Base-by-base conservation (phyloP, 2,888 invertebrate genomes). In the Scotopteryx bipunctaria region DNA sequence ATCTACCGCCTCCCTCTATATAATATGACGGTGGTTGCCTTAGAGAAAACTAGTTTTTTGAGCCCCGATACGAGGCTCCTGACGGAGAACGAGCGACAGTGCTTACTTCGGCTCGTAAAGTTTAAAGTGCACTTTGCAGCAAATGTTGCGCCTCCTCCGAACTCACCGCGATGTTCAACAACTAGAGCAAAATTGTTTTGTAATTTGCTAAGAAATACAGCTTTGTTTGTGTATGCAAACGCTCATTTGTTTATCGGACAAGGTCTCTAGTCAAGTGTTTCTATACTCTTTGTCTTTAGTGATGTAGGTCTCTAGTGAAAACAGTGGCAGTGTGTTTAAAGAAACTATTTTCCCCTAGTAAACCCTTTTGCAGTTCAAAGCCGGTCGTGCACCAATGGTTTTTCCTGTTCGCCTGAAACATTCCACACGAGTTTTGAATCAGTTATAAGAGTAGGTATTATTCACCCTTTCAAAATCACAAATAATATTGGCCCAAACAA, bases 91-190 rank as follows among this genome's bases (percentile, higher is more conserved):
- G 41, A 25, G 37, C 46, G 41, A 41, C 36, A 45, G 15, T 27
- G 55, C 60, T 59, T 55, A 65, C 58, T 62, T 61, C 40, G 64
- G 54, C 61, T 59, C 59, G 62, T 63, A 60, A 67, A 75, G 66
- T 76, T 74, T 71, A 72, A 76, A 75, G 69, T 73, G 72, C 71
- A 70, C 73, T 76, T 70, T 48, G 47, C 31, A 63, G 62, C 69
- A 73, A 73, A 72, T 71, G 75, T 73, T 70, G 67, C 69, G 57
- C 42, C 60, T 65, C 41, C 35, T 44, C 33, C 27, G 8, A 46
- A 48, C 47, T 51, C 40, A 46, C 46, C 53, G 47, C 53, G 33
- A 17, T 41, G 44, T 48, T 48, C 35, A 38, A 23, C 38, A 49
- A 48, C 40, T 54, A 45, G 19, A 33, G 8, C 36, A 14, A 32